Base-by-base conservation (phyloP, 2,113 vertebrate genomes). In the Gobio gobio region DNA sequence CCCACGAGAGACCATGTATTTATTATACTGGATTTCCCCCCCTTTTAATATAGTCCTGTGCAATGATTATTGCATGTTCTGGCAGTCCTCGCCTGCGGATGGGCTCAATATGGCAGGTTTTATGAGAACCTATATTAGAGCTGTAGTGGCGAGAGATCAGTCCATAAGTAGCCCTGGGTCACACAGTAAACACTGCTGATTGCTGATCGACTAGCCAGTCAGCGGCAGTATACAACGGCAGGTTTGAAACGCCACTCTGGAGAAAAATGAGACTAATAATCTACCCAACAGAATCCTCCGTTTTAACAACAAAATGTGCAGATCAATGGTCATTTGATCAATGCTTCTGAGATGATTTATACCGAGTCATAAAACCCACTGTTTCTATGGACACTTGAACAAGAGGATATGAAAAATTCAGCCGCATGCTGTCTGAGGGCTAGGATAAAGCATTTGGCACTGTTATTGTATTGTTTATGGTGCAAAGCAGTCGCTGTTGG, bases 131-230 rank as follows among this genome's bases (percentile, higher is more conserved):
- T 73, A 82, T 77, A 88, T 88, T 79, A 84, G 43, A 82, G 78
- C 63, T 84, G n/a, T 77, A 64, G 85, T 61, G 64, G 43, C 58
- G 64, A 84, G 77, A 64, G 73, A 84, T 78, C 82, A 64, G 82
- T 76, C 78, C 51, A 29, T 86, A 81, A 88, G 72, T 78, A 66
- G 85, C 85, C 82, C 59, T 43, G 61, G 85, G 87, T 88, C 82
- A 82, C 77, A 86, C 70, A 86, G 84, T 83, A 88, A 88, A 86
- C 84, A 83, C 84, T 78, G 87, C 72, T 84, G 87, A 88, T 88
- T 86, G 87, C 81, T 75, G 59, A 88, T 81, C 87, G 82, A 83
- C 81, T 70, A 33, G 59, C 83, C 61, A 51, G 86, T 87, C 82
- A 75, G 78, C 45, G 74, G 78, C 74, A 81, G 24, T 82, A 84